Percentiles rank a stretch among this genome's conserved stretches.
Evolutionary conservation across 2,888 invertebrate species (phyloP).

Genomic region (Temnothorax unifasciatus): DNA sequence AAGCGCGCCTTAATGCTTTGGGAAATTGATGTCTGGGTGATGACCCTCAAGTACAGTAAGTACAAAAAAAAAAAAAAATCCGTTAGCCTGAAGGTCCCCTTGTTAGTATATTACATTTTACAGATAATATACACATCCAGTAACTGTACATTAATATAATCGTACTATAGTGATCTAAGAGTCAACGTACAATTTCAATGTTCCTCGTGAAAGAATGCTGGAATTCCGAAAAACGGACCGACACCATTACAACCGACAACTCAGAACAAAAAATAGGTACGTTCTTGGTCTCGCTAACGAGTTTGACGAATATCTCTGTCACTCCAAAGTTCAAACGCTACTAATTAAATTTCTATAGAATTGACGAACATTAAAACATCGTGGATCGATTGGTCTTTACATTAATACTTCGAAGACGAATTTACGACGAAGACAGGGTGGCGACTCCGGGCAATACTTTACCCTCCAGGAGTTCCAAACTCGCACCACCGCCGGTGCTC

Average conservation of each 20-base stretch:
- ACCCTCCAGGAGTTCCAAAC: constrained; percentile 96
- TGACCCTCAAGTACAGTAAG: too few species aligned
- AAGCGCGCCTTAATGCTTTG: too few species aligned
- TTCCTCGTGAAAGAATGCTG: not conserved
- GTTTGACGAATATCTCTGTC: not conserved
- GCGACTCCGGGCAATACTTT: constrained; percentile 95
- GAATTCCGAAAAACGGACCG: not conserved
- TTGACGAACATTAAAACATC: not conserved
- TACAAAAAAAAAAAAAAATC: too few species aligned
- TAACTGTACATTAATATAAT: constrained; percentile 19
- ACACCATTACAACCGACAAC: not conserved
- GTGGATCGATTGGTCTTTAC: not conserved
- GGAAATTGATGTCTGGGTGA: too few species aligned
- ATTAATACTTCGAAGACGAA: constrained; percentile 24
- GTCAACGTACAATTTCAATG: constrained; percentile 9
- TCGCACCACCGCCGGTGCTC: constrained; percentile 97
- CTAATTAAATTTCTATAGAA: constrained; percentile 18
- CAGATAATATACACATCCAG: constrained; percentile 7
- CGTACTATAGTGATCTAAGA: constrained; percentile 7
- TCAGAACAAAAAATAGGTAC: not conserved
- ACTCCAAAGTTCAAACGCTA: not conserved
- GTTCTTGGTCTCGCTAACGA: not conserved
- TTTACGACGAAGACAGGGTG: constrained; percentile 88
- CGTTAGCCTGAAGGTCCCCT: too few species aligned
- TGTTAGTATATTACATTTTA: constrained; percentile 27